Conservation (phyloP, 2,113 vertebrate genomes). For the Phaethornis superciliosus region DNA sequence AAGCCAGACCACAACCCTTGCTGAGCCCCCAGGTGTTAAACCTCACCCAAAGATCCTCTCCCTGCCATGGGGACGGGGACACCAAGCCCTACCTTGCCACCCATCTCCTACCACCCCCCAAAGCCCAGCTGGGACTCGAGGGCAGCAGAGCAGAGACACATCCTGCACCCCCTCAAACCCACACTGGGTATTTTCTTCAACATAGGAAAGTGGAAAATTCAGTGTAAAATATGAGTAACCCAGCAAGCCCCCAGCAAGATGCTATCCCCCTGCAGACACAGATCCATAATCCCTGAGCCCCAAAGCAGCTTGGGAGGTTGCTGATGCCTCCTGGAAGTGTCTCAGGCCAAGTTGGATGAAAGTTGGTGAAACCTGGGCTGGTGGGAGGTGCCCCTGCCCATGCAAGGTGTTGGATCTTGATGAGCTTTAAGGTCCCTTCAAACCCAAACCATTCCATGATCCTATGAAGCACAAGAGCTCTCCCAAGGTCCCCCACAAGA, state of each 20-base stretch:
- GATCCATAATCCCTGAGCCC: not conserved
- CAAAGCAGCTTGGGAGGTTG: no score
- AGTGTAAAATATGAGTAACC: not conserved
- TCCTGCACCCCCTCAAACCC: not conserved
- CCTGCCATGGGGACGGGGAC: rapidly evolving
- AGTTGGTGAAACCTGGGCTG: no score
- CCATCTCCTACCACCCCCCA: not conserved
- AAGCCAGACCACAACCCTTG: rapidly evolving
- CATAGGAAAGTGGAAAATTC: not conserved
- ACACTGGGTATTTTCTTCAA: not conserved
- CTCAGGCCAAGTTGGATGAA: no score
- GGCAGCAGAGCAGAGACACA: rapidly evolving
- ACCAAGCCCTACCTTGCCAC: not conserved
- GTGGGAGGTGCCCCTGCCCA: no score
- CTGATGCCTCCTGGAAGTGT: no score
- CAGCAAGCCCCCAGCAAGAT: not conserved
- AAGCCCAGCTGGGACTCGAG: not conserved
- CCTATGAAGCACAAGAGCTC: not conserved
- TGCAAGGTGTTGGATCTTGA: no score
- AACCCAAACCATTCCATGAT: no score
- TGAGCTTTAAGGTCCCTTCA: no score
- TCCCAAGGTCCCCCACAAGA: not conserved
- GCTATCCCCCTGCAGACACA: rapidly evolving
- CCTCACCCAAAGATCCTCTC: rapidly evolving
- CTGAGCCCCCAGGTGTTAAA: not conserved